Evolutionary conservation across 2,113 vertebrate genomes (phyloP).

Genomic region (Chunga burmeisteri): DNA sequence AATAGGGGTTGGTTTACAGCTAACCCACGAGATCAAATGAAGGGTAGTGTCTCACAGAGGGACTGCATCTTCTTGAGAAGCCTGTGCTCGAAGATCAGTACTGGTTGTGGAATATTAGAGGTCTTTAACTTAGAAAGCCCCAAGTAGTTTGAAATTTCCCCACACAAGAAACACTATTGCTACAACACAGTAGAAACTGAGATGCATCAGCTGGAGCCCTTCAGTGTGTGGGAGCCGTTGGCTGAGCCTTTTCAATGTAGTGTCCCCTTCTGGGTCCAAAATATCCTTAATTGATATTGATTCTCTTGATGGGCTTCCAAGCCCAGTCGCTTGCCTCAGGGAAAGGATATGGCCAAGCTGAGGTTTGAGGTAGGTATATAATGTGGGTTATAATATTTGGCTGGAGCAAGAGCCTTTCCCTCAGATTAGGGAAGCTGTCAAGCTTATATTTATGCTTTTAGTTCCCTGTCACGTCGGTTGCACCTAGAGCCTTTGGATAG

Average conservation of each 20-base stretch:
- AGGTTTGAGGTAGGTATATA: background rate
- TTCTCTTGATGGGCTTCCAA: conserved; percentile 18
- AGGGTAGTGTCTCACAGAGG: background rate
- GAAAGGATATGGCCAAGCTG: conserved; percentile 14
- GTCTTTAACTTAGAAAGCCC: background rate
- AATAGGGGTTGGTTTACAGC: background rate
- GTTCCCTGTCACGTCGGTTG: background rate
- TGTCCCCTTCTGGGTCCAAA: conserved; percentile 32
- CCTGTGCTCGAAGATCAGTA: background rate
- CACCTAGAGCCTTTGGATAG: background rate
- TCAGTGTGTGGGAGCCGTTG: background rate
- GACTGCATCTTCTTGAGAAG: background rate
- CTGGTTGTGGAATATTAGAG: background rate
- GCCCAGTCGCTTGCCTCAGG: background rate
- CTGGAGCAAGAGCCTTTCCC: background rate
- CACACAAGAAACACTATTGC: background rate
- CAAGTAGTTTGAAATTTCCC: background rate
- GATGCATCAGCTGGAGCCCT: background rate
- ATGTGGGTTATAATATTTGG: background rate
- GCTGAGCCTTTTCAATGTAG: background rate
- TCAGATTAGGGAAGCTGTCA: background rate
- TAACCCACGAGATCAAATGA: rapidly evolving
- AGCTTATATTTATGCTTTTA: background rate
- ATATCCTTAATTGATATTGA: conserved; percentile 33
- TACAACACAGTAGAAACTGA: background rate